phyloP scores from a whole-genome alignment of 2,113 vertebrate species.

The Bambusicola thoracicus region DNA sequence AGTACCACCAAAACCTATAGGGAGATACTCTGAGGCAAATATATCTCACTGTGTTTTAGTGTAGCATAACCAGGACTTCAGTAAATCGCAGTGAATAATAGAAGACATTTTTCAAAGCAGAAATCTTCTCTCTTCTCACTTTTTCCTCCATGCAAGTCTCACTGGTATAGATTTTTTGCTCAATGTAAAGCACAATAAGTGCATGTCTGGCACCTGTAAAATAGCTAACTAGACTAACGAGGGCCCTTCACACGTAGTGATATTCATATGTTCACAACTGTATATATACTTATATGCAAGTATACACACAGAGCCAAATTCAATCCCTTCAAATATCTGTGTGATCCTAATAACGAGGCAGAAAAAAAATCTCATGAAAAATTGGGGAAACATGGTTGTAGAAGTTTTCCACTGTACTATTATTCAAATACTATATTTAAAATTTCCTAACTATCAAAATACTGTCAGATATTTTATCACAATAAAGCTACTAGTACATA shows the following conservation, averaged over 20 bases:
- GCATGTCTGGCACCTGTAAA: background rate
- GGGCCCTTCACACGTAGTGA: too few relatives aligned
- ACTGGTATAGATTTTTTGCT: background rate
- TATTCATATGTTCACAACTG: background rate
- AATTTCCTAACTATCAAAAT: background rate
- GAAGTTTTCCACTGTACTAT: background rate
- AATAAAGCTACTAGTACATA: rapidly evolving
- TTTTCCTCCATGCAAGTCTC: background rate
- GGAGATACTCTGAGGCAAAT: background rate
- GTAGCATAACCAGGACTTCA: background rate
- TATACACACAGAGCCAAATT: background rate
- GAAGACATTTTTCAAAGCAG: background rate
- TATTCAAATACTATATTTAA: background rate
- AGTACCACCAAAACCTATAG: background rate
- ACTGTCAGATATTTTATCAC: background rate
- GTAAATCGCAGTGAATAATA: background rate
- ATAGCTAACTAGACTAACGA: background rate
- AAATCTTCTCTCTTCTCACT: background rate
- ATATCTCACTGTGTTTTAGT: background rate
- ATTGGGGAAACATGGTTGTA: background rate
- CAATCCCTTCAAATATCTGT: background rate
- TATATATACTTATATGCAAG: background rate
- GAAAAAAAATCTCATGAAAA: background rate
- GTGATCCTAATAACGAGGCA: background rate
- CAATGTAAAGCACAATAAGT: background rate